Conservation (phyloP, 2,113 vertebrate genomes). For the Tetrao urogallus region DNA sequence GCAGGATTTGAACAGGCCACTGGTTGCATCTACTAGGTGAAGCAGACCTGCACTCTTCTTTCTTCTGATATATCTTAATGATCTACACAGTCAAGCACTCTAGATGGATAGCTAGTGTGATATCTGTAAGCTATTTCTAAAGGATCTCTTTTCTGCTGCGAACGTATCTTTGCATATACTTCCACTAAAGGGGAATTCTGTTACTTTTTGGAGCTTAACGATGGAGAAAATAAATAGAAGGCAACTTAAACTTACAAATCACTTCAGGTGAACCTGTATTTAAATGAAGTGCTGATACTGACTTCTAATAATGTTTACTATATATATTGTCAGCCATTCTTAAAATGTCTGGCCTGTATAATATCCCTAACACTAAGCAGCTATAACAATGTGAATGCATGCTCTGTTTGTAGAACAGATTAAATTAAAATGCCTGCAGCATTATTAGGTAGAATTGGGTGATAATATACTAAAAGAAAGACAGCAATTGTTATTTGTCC, state of each 20-base stretch:
- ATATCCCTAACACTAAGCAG: neutral
- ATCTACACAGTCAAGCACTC: neutral
- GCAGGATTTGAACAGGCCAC: neutral
- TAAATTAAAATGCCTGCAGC: neutral
- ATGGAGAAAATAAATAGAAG: neutral
- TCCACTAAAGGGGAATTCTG: neutral
- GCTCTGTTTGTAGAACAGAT: neutral
- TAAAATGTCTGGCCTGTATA: neutral
- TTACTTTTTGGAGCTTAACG: neutral
- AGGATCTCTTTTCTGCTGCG: fast-evolving
- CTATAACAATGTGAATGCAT: neutral
- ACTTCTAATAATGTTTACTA: neutral
- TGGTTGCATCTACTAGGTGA: neutral
- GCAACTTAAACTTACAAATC: neutral
- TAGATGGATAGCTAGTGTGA: neutral
- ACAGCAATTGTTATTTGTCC: neutral
- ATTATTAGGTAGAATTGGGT: neutral
- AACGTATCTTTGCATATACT: neutral
- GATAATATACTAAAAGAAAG: neutral
- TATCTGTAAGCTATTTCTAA: neutral
- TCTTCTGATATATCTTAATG: neutral
- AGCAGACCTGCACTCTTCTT: neutral
- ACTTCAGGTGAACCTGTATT: neutral
- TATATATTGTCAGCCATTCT: neutral
- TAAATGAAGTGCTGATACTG: neutral